These are phyloP conservation scores for Rhynchotus rufescens DNA, from an alignment of 2,797 vertebrate species.

Conservation along the genomic window DNA sequence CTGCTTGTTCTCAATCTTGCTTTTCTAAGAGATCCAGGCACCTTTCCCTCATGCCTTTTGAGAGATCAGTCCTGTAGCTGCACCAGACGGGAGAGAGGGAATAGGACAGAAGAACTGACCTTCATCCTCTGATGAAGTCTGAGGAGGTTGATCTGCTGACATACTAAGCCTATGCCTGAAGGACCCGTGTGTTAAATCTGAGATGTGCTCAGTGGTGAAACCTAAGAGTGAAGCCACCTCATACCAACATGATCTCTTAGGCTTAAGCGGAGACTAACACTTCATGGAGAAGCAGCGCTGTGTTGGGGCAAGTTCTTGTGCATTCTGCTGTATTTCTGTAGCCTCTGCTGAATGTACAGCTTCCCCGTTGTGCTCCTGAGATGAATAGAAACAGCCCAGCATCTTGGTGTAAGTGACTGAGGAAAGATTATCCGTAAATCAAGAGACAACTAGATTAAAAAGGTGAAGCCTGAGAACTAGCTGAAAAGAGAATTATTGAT, in stretches of 20 bases:
- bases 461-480: slow-evolving; percentile 51
- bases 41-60: neutral
- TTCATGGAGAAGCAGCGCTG: neutral
- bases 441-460: slow-evolving; percentile 65
- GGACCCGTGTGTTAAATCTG: neutral
- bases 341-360: neutral
- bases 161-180: neutral
- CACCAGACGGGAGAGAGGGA: neutral
- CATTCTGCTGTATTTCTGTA: neutral
- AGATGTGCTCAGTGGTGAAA: neutral
- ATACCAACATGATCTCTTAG: neutral
- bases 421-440: slow-evolving; percentile 51
- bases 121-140: neutral
- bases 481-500: slow-evolving; percentile 55
- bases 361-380: neutral
- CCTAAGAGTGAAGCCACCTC: neutral
- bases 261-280: rapidly evolving
- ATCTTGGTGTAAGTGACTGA: slow-evolving; percentile 23
- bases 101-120: neutral
- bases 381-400: slow-evolving; percentile 8
- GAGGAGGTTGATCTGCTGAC: neutral
- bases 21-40: neutral
- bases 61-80: neutral
- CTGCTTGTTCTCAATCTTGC: neutral
- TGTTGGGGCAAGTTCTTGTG: neutral